phyloP scores from a whole-genome alignment of 2,797 vertebrate species.

The Falco biarmicus region DNA sequence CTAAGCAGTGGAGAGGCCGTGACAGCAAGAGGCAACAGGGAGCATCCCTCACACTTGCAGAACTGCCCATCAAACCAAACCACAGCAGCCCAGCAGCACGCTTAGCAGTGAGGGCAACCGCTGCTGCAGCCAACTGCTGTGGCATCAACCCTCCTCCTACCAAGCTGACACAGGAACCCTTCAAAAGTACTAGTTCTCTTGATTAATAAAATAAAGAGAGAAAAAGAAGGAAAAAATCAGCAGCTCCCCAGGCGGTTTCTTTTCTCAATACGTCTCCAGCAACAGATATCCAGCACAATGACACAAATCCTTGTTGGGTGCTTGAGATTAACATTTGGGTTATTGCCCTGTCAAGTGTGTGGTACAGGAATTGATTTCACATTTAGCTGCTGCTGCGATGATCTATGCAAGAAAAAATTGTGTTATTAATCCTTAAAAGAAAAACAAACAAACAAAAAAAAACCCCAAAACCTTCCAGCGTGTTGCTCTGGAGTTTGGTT shows the following conservation, averaged over 20 bases:
- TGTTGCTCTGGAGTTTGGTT: neutral
- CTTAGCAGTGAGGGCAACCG: accelerated
- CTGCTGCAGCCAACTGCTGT: neutral
- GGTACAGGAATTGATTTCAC: constrained; percentile 70
- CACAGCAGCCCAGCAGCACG: neutral
- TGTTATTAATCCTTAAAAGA: constrained; percentile 65
- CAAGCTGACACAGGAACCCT: neutral
- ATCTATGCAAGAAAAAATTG: constrained; percentile 73
- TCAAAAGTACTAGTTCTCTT: neutral
- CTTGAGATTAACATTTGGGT: constrained; percentile 65
- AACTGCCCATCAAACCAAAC: neutral
- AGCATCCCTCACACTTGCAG: neutral
- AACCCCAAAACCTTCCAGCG: neutral
- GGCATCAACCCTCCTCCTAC: neutral
- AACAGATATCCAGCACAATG: constrained; percentile 16
- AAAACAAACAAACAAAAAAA: neutral
- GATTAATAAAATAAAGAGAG: constrained; percentile 23
- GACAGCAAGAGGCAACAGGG: neutral
- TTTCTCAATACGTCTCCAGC: neutral
- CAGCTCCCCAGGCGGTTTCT: neutral
- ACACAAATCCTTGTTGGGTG: constrained; percentile 32
- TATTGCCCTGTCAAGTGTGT: constrained; percentile 66
- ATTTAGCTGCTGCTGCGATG: constrained; percentile 63
- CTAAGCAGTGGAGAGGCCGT: neutral
- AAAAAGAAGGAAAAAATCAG: neutral